These are phyloP conservation scores for Apis florea DNA, from an alignment of 1,140 invertebrate genomes.

Conservation along the genomic window DNA sequence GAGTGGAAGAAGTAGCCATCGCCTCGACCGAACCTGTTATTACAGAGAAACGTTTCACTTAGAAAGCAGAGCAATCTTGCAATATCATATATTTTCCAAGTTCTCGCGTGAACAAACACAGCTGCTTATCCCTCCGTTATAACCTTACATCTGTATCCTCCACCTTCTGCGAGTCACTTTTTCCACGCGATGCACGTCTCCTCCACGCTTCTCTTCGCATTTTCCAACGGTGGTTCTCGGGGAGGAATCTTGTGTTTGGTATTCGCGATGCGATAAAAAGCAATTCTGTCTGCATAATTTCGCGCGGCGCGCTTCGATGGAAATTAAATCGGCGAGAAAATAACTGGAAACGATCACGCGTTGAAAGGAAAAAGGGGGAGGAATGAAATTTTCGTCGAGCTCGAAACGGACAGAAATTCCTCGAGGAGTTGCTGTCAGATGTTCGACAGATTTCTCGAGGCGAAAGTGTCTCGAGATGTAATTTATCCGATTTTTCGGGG, in stretches of 20 bases:
- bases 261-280: slow-evolving; percentile 7
- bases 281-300: background rate
- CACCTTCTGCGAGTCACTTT: slow-evolving; percentile 5
- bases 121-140: background rate
- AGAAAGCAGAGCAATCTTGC: background rate
- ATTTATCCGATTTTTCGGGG: too few relatives aligned
- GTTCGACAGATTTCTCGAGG: background rate
- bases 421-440: too few relatives aligned
- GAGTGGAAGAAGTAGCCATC: too few relatives aligned
- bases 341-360: slow-evolving; percentile 15
- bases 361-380: background rate
- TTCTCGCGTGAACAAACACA: background rate
- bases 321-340: slow-evolving; percentile 45
- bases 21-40: too few relatives aligned
- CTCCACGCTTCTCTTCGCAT: background rate
- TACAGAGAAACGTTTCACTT: too few relatives aligned
- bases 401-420: too few relatives aligned
- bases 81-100: background rate
- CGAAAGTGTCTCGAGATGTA: background rate
- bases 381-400: slow-evolving; percentile 21
- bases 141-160: too few relatives aligned
- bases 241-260: background rate
- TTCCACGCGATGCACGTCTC: slow-evolving; percentile 13
- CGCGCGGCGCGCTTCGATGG: slow-evolving; percentile 1
- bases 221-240: background rate